Percentiles rank a stretch among this genome's conserved stretches.
These are phyloP conservation scores for Enteromius paludinosus DNA, from an alignment of 2,797 vertebrate genomes.

Conservation along the genomic window DNA sequence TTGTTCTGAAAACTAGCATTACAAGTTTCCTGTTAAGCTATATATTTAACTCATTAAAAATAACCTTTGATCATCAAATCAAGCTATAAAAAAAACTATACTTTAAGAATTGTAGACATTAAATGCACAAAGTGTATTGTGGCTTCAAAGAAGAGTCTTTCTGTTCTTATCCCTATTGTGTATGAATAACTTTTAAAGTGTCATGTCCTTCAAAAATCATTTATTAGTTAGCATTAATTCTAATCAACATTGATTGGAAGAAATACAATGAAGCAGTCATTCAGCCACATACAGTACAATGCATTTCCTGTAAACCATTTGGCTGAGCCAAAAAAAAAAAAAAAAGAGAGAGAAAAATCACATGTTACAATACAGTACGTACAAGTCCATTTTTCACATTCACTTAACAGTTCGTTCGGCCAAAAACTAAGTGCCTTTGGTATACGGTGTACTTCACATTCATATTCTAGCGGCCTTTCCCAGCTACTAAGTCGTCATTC, in stretches of 20 bases:
- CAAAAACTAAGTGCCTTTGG: conserved; percentile 49
- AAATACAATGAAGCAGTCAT: conserved; percentile 49
- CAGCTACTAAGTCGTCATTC: conserved; percentile 35
- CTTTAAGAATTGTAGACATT: not conserved
- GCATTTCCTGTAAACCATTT: conserved; percentile 45
- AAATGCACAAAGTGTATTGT: not conserved
- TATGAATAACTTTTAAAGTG: not conserved
- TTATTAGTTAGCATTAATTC: conserved; percentile 34
- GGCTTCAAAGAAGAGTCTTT: not conserved
- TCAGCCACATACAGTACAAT: conserved; percentile 39
- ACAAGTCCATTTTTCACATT: conserved; percentile 54
- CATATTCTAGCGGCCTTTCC: conserved; percentile 31
- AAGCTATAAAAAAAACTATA: not conserved
- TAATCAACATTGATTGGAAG: conserved; percentile 39
- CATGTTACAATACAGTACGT: conserved; percentile 45
- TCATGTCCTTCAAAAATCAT: conserved; percentile 34
- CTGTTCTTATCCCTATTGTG: not conserved
- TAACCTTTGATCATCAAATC: too few species aligned
- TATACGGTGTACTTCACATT: conserved; percentile 33
- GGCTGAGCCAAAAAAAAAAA: conserved; percentile 22
- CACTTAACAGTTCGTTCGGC: conserved; percentile 49
- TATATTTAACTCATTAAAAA: not conserved
- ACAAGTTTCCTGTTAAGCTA: not conserved
- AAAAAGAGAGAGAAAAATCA: conserved; percentile 14
- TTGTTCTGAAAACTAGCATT: not conserved